Percentiles rank a stretch among this genome's conserved stretches.
phyloP scores from a whole-genome alignment of 2,888 invertebrate species.

The Coleophora flavipennella region DNA sequence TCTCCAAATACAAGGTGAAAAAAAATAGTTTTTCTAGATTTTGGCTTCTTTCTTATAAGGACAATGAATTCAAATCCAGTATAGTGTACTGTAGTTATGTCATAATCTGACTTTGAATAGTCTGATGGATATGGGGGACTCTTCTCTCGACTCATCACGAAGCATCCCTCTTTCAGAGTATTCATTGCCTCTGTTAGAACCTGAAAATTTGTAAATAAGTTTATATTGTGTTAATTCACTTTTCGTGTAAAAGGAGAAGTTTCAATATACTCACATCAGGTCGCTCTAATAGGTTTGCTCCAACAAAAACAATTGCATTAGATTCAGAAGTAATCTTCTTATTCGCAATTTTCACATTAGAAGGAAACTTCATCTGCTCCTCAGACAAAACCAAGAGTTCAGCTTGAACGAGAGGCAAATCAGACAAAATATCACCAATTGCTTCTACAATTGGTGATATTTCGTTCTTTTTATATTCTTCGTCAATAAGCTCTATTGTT shows the following conservation, averaged over 20 bases:
- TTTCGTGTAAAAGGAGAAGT: too few relatives aligned
- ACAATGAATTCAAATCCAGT: conserved; percentile 66
- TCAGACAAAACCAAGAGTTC: conserved; percentile 74
- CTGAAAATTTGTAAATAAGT: conserved; percentile 21
- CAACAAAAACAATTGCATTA: conserved; percentile 63
- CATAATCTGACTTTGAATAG: conserved; percentile 48
- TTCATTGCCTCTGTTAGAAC: conserved; percentile 53
- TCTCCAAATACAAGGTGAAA: conserved; percentile 53
- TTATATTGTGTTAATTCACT: too few relatives aligned
- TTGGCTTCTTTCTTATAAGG: conserved; percentile 61
- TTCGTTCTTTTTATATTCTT: conserved; percentile 60
- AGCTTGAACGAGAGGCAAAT: conserved; percentile 79
- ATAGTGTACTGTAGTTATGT: conserved; percentile 59
- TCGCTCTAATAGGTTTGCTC: conserved; percentile 61
- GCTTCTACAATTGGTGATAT: conserved; percentile 64
- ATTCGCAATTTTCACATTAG: conserved; percentile 72
- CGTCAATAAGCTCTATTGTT: conserved; percentile 65
- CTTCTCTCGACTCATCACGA: conserved; percentile 73
- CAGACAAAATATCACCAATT: conserved; percentile 74
- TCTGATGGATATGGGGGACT: conserved; percentile 52
- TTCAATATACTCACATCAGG: conserved; percentile 41
- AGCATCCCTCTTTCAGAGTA: conserved; percentile 72
- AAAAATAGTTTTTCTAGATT: conserved; percentile 54
- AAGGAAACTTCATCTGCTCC: conserved; percentile 55
- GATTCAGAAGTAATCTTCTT: conserved; percentile 70